Base-by-base conservation (phyloP, 2,113 vertebrate genomes). In the Cyanocitta stelleri region DNA sequence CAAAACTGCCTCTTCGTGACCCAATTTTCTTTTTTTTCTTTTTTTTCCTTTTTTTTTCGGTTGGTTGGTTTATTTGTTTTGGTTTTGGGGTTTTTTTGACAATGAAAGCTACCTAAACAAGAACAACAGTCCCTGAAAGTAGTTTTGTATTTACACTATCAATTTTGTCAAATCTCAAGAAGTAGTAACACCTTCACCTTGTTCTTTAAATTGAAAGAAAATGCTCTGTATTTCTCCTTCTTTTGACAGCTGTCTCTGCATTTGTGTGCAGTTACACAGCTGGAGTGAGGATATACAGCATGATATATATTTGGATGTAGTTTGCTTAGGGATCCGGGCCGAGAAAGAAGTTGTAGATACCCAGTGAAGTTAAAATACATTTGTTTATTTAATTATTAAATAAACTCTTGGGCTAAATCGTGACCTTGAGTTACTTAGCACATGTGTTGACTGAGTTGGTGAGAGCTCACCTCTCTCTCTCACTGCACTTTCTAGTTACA, bases 271-370 rank as follows among this genome's bases (percentile, higher is more conserved):
- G 46, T 73, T 62, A 19, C 46, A 46, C 21, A 71, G 12, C 3
- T 71, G 26, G 32, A 87, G 32, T 19, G 27, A 64, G 18, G 21
- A 56, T 48, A 32, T 22, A 37, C 4, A 54, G 11, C 0, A 0
- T 22, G n/a, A 27, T n/a, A 49, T 7, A 64, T 11, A 48, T 61
- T 74, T 61, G 26, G 17, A 48, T 43, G 35, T 13, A 12, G 3
- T 54, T 89, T 74, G 8, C 14, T 52, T 33, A 41, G 41, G 10
- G 10, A n/a, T 32, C 18, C 5, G 61, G 27, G 10, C 3, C 11
- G 23, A 68, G 7, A 22, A 71, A 52, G 39, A 86, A 43, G 10
- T 41, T 84, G 21, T 37, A 59, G 35, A 20, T 66, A 66, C 10
- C 9, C 13, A 63, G 9, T 27, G 21, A 90, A 82, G 8, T 67